Base-by-base conservation (phyloP, 2,797 vertebrate genomes). In the Scolopax rusticola region DNA sequence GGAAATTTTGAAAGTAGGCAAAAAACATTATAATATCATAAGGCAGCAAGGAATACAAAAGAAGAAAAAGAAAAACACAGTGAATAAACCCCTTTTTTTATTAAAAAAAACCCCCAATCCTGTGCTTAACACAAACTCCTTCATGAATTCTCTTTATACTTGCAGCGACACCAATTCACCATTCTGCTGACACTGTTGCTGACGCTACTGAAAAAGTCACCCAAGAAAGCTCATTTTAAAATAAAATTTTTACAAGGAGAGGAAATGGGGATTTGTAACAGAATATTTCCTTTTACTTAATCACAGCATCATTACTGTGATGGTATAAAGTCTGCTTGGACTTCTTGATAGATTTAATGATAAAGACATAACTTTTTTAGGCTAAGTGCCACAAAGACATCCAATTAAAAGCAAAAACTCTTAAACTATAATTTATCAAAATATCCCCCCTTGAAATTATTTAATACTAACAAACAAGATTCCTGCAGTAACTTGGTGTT, bases 141-240 rank as follows among this genome's bases (percentile, higher is more conserved):
- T 95, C 95, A 97, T 81, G 91, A 97, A 97, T 96, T 97, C 96
- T 91, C 94, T 96, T 97, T 97, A 96, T 95, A 94, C 67, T 95
- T 89, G 43, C 69, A 95, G 85, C 0, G 9, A 97, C 94, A 94
- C 17, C 20, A 97, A 96, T 95, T 94, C 85, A 96, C 89, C 74
- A 78, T 96, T 97, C 91, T 95, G 92, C 97, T 96, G 97, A 97
- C 92, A 94, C 82, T 80, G 92, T 89, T 96, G 97, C 89, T 96
- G 94, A 95, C 4, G 0, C 71, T 87, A 94, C 79, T 84, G 71
- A 96, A 96, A 95, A 96, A 90, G 71, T 95, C 87, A 94, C 63
- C 45, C 86, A 95, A 93, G 85, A 94, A 84, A 83, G 53, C 13
- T 89, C 51, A 86, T 79, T 94, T 94, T 85, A 78, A 95, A 94